These are phyloP conservation scores for Cheirogaleus medius DNA, from an alignment of 2,113 vertebrate genomes.

Conservation along the genomic window DNA sequence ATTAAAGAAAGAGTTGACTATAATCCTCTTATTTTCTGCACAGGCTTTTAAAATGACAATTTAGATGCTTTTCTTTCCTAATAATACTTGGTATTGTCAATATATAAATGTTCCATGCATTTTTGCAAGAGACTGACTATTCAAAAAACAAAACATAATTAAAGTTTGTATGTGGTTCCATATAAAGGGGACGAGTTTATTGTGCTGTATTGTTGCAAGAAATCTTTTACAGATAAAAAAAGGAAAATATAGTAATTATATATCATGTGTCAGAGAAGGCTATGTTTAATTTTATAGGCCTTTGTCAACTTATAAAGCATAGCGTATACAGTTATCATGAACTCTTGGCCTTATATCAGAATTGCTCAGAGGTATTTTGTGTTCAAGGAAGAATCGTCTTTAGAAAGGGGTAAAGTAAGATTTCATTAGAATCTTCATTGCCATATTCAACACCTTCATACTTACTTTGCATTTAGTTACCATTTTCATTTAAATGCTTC, in stretches of 20 bases:
- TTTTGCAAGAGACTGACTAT: background rate
- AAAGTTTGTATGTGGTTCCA: background rate
- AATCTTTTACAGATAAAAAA: conserved; percentile 2
- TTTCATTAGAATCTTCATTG: background rate
- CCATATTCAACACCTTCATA: background rate
- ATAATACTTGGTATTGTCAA: background rate
- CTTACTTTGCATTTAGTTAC: background rate
- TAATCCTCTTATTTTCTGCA: background rate
- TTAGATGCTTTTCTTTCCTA: background rate
- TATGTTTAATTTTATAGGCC: conserved; percentile 9
- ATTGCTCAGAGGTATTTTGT: background rate
- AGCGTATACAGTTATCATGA: background rate
- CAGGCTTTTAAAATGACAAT: background rate
- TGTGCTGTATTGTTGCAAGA: background rate
- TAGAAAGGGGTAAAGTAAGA: background rate
- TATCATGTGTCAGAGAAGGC: background rate
- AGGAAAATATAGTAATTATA: background rate
- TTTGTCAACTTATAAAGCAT: background rate
- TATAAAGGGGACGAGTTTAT: background rate
- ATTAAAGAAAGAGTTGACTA: background rate
- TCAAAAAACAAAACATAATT: background rate
- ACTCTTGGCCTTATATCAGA: background rate
- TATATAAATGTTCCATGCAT: background rate
- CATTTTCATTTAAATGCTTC: conserved; percentile 19
- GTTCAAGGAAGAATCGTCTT: background rate